A percentile compares a stretch with the other conserved stretches of the same genome.
Conservation (phyloP, 1,140 invertebrate species). For the Solenopsis fugax region DNA sequence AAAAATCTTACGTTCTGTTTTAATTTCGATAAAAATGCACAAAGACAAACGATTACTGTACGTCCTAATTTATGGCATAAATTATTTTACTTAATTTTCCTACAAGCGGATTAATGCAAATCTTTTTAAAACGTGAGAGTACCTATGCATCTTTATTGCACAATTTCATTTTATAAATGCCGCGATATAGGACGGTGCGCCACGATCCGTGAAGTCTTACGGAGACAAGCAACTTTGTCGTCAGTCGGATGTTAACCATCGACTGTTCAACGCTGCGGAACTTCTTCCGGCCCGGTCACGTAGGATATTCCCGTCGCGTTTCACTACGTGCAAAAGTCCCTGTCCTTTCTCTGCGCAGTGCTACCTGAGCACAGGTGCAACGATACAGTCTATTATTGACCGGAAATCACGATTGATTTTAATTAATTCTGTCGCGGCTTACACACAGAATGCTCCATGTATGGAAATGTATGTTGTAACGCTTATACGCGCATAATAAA, state of each 20-base stretch:
- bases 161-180: constrained; percentile 21
- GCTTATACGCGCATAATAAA: not conserved
- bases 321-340: constrained; percentile 62
- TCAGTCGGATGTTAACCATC: constrained; percentile 67
- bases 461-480: not conserved
- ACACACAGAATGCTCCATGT: not conserved
- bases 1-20: not conserved
- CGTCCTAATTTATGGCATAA: not conserved
- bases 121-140: not conserved
- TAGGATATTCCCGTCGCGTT: constrained; percentile 79
- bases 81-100: constrained; percentile 16
- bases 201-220: constrained; percentile 43
- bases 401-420: constrained; percentile 66
- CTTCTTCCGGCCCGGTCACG: constrained; percentile 79
- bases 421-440: constrained; percentile 20
- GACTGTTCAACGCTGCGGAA: constrained; percentile 76
- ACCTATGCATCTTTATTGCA: not conserved
- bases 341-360: constrained; percentile 61
- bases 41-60: not conserved
- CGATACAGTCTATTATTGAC: constrained; percentile 39
- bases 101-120: not conserved
- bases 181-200: not conserved
- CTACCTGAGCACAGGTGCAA: constrained; percentile 61
- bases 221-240: constrained; percentile 29
- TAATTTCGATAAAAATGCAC: not conserved